phyloP scores from a whole-genome alignment of 92 coral and sea anemone genomes.

The Paramuricea clavata region DNA sequence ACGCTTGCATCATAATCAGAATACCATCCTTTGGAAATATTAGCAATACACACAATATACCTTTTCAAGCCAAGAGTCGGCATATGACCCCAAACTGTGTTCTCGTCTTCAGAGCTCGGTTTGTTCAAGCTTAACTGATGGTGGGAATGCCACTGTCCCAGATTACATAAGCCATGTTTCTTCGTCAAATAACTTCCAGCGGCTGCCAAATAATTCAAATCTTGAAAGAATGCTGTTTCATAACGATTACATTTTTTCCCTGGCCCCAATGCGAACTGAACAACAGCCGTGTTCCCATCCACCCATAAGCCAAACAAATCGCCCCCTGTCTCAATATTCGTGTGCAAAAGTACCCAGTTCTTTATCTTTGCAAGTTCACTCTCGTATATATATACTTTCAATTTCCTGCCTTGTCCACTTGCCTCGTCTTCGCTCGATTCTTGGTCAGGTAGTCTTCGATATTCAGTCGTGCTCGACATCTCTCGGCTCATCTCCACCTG shows the following conservation, averaged over 20 bases:
- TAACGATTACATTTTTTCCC: conserved; percentile 73
- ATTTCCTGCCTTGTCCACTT: not conserved
- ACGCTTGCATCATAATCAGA: conserved; percentile 18
- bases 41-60: conserved; percentile 84
- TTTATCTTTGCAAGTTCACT: conserved; percentile 68
- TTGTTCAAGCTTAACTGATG: conserved; percentile 76
- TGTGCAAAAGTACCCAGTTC: conserved; percentile 68
- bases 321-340: conserved; percentile 85
- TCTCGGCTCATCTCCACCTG: too few relatives aligned
- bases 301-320: conserved; percentile 91
- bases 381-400: conserved; percentile 71
- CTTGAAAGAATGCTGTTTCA: conserved; percentile 78
- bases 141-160: conserved; percentile 98
- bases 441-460: not conserved
- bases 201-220: conserved; percentile 71
- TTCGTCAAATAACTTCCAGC: conserved; percentile 74
- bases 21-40: conserved; percentile 18
- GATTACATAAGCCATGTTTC: conserved; percentile 82
- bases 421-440: not conserved
- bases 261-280: conserved; percentile 87
- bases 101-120: conserved; percentile 90
- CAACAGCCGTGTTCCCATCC: conserved; percentile 76
- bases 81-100: conserved; percentile 90
- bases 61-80: conserved; percentile 72
- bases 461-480: not conserved